Base-by-base conservation (phyloP, 64 coral and sea anemone genomes). In the Montipora sp. region DNA sequence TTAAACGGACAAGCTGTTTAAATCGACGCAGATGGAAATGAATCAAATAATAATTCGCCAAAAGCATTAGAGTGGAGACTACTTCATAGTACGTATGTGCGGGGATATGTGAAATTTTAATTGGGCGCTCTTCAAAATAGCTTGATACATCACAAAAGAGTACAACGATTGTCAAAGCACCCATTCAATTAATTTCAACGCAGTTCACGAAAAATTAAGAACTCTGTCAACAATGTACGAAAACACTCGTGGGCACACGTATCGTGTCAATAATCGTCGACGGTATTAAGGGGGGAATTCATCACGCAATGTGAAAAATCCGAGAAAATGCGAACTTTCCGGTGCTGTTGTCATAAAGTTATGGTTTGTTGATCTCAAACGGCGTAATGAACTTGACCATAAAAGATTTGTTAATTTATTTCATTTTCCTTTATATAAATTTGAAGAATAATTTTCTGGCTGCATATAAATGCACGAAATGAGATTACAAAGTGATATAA, bases 101-200 rank as follows among this genome's bases (percentile, higher is more conserved):
- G 15, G 2, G 5, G 66, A 47, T 4, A 5, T 67, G 59, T 84
- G 53, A 11, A 18, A 47, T 68, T 16, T 4, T 0, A 36, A 19
- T 47, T 72, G 45, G 15, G 45, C 61, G 18, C 16, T 21, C 65
- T 85, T 49, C 45, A 50, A 78, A 72, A 71, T 18, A 18, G n/a
- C 20, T 85, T 72, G 36, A 71, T 47, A 63, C 14, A 72, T 70
- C 19, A 85, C 65, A 82, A 82, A 80, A 85, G 82, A 85, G 47
- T 50, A 49, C 36, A 20, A 67, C 49, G 43, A 23, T 71, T 19
- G 21, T 71, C 16, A 21, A 18, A 46, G 48, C 55, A 82, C 51
- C 11, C 58, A 82, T 36, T 36, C 36, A 63, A 57, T 57, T 36
- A 36, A 36, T 36, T 36, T 57, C 53, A 57, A 36, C 36, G 36